Base-by-base conservation (phyloP, 2,797 vertebrate species). In the Sebastes matsubarae region DNA sequence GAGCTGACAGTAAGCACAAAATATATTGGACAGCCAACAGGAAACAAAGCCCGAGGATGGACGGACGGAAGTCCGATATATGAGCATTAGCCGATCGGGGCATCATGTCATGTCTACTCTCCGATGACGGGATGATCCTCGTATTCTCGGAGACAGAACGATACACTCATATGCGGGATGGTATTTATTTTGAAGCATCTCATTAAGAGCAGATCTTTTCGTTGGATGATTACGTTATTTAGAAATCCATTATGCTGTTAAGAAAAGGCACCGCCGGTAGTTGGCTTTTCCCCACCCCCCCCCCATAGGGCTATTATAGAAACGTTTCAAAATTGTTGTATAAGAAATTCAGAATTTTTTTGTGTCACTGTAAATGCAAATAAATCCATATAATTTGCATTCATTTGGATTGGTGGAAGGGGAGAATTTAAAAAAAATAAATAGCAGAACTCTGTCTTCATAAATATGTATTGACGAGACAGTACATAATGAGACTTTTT, bases 1-100 rank as follows among this genome's bases (percentile, higher is more conserved):
- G 71, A 87, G 68, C 75, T 86, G 87, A 91, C 86, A 86, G 90
- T 60, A 25, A 79, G 88, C 73, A 82, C 64, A 84, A 90, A 88
- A 82, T 67, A 61, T 60, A 87, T 73, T 11, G 72, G 88, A 90
- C 85, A 90, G 84, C 61, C 64, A 61, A 82, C 79, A 77, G 83
- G 34, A 81, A 86, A 87, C 81, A 80, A 84, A 86, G 87, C 87
- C 87, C 0, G 25, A 46, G 89, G 88, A 89, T 4, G 71, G 79
- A 87, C 18, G 80, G 79, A 87, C 69, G 76, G 68, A 85, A 69
- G 88, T 78, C 79, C 34, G 22, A 82, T 76, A 76, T 38, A 50
- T 50, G 75, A 82, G 76, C 83, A 84, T 76, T 34, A 79, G 71
- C 68, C 34, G 16, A 79, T 75, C 10, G 12, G 70, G 80, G 83